A percentile compares a stretch with the other conserved stretches of the same genome.
Conservation (phyloP, 2,888 invertebrate species). For the Tetragonula carbonaria region DNA sequence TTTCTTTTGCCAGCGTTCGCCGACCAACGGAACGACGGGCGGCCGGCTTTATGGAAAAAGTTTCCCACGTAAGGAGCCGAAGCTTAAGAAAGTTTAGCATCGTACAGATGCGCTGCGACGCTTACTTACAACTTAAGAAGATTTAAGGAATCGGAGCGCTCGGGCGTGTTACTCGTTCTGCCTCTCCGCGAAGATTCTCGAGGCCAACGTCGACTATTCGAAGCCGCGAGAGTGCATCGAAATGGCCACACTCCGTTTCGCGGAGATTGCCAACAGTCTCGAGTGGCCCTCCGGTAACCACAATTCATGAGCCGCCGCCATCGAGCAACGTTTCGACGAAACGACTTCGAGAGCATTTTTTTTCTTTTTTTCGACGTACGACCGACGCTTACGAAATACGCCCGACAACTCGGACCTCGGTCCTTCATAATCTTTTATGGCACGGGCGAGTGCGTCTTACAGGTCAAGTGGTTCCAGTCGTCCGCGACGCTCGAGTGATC, state of each 20-base stretch:
- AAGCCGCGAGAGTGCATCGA: conserved; percentile 6
- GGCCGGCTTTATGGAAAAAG: conserved; percentile 61
- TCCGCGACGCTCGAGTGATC: conserved; percentile 1
- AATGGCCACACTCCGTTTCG: not conserved
- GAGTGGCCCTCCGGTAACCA: not conserved
- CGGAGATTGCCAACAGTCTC: conserved; percentile 22
- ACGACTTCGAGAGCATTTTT: not conserved
- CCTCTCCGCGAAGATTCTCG: conserved; percentile 16
- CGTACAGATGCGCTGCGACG: conserved; percentile 62
- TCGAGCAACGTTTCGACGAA: not conserved
- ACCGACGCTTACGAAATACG: not conserved
- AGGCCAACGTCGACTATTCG: not conserved
- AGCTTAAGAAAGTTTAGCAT: conserved; percentile 57
- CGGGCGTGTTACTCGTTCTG: conserved; percentile 5
- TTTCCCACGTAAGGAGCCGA: conserved; percentile 45
- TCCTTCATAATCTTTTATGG: not conserved
- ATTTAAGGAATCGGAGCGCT: conserved; percentile 58
- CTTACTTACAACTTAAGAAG: conserved; percentile 62
- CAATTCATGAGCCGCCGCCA: conserved; percentile 19
- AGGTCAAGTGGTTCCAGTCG: conserved; percentile 11
- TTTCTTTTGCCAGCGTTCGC: not conserved
- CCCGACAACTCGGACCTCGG: not conserved
- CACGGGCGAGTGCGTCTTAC: conserved; percentile 8
- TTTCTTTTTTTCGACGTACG: too few relatives aligned
- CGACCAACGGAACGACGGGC: conserved; percentile 1